Evolutionary conservation across 2,113 vertebrate genomes (phyloP).

Genomic region (Tetraodon nigroviridis): DNA sequence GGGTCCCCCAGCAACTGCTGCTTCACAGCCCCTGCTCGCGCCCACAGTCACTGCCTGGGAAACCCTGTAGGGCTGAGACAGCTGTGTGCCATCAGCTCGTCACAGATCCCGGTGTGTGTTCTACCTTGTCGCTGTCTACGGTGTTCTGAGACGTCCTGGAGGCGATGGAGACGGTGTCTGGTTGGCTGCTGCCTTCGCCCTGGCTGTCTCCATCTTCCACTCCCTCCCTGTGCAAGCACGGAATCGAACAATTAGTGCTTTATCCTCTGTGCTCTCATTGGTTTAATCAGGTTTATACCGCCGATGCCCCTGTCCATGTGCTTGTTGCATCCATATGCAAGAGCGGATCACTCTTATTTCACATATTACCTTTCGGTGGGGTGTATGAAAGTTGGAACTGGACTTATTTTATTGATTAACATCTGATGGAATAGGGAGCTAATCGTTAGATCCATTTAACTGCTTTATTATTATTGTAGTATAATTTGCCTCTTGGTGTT

Average conservation of each 20-base stretch:
- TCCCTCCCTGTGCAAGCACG: conserved; percentile 79
- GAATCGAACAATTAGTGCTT: not conserved
- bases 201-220: conserved; percentile 93
- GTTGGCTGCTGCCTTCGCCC: conserved; percentile 96
- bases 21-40: conserved; percentile 52
- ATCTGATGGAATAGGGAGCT: too few relatives aligned
- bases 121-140: conserved; percentile 97
- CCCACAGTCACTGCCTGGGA: conserved; percentile 42
- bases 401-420: too few relatives aligned
- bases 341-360: too few relatives aligned
- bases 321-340: too few relatives aligned
- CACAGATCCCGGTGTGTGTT: conserved; percentile 35
- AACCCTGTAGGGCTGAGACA: conserved; percentile 60
- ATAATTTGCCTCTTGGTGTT: conserved; percentile 83
- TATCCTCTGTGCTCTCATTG: not conserved
- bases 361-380: too few relatives aligned
- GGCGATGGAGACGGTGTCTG: conserved; percentile 96
- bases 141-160: conserved; percentile 98
- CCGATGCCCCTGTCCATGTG: too few relatives aligned
- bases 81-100: conserved; percentile 53
- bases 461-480: too few relatives aligned
- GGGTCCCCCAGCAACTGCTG: not conserved
- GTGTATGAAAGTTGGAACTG: too few relatives aligned
- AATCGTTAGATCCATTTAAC: too few relatives aligned
- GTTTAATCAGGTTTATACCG: not conserved